These are phyloP conservation scores for Odontamblyopus rebecca DNA, from an alignment of 2,797 vertebrate genomes.

Conservation along the genomic window DNA sequence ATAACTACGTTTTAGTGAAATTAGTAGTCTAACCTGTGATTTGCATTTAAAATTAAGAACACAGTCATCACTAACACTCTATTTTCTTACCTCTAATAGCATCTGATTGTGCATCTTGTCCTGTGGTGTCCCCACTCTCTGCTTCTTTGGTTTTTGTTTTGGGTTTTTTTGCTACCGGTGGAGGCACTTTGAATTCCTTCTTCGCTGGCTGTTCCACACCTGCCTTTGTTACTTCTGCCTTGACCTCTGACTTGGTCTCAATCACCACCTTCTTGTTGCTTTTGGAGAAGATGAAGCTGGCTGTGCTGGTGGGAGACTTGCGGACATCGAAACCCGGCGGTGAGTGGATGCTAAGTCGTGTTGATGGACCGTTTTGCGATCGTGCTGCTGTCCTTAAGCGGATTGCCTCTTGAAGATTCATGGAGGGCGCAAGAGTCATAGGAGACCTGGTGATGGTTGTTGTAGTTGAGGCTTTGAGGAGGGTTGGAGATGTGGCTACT, in stretches of 20 bases:
- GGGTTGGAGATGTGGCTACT: conserved; percentile 40
- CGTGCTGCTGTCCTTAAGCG: conserved; percentile 83
- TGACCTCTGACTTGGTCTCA: conserved; percentile 77
- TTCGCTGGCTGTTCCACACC: conserved; percentile 59
- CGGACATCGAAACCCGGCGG: conserved; percentile 46
- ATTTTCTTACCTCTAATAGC: conserved; percentile 55
- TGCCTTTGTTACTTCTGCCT: conserved; percentile 75
- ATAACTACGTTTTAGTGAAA: neutral
- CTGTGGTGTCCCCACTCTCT: conserved; percentile 57
- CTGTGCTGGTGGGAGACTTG: conserved; percentile 85
- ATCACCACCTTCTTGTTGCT: conserved; percentile 83
- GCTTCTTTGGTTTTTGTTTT: conserved; percentile 59
- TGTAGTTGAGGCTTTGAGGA: conserved; percentile 33
- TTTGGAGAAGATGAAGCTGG: conserved; percentile 95
- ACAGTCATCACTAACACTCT: neutral
- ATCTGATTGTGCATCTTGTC: conserved; percentile 66
- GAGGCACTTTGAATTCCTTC: conserved; percentile 83
- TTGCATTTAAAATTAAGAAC: neutral
- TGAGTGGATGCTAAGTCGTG: conserved; percentile 63
- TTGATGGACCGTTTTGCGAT: conserved; percentile 56
- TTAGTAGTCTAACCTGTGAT: neutral
- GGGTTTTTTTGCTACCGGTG: conserved; percentile 92
- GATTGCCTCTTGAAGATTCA: conserved; percentile 85
- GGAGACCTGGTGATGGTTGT: conserved; percentile 58
- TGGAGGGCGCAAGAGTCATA: conserved; percentile 69